Conservation (phyloP, 2,888 invertebrate genomes). For the Tryphoninae sp. region DNA sequence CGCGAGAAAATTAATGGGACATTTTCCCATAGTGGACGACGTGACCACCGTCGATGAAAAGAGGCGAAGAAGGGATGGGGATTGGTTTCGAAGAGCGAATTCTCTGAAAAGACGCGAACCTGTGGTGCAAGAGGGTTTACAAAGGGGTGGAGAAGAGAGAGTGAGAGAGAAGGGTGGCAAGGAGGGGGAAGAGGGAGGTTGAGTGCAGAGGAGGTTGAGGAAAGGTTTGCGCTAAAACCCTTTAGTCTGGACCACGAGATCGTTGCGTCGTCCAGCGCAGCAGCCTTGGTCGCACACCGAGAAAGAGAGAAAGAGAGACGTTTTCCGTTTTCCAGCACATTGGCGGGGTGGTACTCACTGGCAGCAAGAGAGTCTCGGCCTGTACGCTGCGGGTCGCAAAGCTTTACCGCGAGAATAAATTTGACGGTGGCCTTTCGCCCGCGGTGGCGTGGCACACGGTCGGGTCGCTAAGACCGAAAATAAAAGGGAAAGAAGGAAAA, state of each 20-base stretch:
- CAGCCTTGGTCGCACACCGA: slow-evolving; percentile 39
- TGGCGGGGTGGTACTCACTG: slow-evolving; percentile 46
- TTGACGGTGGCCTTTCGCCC: slow-evolving; percentile 73
- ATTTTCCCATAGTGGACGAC: slow-evolving; percentile 27
- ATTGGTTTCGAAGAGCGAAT: slow-evolving; percentile 16
- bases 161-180: slow-evolving; percentile 31
- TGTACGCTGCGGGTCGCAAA: slow-evolving; percentile 68
- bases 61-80: not conserved
- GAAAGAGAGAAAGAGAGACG: slow-evolving; percentile 50
- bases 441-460: slow-evolving; percentile 55
- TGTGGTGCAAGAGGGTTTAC: slow-evolving; percentile 59
- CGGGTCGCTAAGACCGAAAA: slow-evolving; percentile 73
- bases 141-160: slow-evolving; percentile 47
- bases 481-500: slow-evolving; percentile 67
- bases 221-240: slow-evolving; percentile 75
- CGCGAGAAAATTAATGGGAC: slow-evolving; percentile 35
- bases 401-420: slow-evolving; percentile 78
- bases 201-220: slow-evolving; percentile 33
- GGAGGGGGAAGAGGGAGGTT: not conserved
- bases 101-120: slow-evolving; percentile 55
- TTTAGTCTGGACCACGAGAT: slow-evolving; percentile 79
- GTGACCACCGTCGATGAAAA: slow-evolving; percentile 7
- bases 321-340: slow-evolving; percentile 62
- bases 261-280: slow-evolving; percentile 47
- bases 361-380: slow-evolving; percentile 11